Percentiles rank a stretch among this genome's conserved stretches.
Conservation (phyloP, 2,113 vertebrate genomes). For the Labeo catla region DNA sequence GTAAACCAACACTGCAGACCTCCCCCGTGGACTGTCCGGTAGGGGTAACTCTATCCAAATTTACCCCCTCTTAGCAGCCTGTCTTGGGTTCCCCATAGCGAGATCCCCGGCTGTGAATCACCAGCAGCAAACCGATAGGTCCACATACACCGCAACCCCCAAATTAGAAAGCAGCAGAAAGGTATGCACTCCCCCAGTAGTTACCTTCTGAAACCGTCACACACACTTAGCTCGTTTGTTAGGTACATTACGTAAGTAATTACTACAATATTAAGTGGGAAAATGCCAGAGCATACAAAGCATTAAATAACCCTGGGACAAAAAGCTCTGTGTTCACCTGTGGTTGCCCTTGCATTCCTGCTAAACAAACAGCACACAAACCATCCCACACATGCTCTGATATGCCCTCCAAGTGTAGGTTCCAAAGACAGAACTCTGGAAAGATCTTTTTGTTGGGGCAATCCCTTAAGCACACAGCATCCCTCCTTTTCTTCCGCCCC, state of each 20-base stretch:
- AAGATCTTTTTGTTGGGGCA: conserved; percentile 60
- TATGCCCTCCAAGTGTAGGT: conserved; percentile 1
- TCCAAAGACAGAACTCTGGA: conserved; percentile 28
- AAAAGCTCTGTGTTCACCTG: not conserved
- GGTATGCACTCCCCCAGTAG: not conserved
- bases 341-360: not conserved
- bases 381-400: conserved; percentile 18
- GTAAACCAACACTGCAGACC: conserved; percentile 40
- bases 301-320: conserved; percentile 7
- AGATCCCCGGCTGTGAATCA: conserved; percentile 32
- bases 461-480: conserved; percentile 62
- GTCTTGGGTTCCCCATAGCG: conserved; percentile 45
- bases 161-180: conserved; percentile 51
- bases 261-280: not conserved
- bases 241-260: not conserved
- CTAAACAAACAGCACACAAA: conserved; percentile 25
- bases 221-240: not conserved
- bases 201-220: not conserved
- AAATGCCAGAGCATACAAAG: not conserved
- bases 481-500: conserved; percentile 49
- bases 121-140: conserved; percentile 52
- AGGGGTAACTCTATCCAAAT: conserved; percentile 55
- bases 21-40: not conserved
- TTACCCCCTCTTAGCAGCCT: conserved; percentile 28
- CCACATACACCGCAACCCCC: conserved; percentile 39